Evolutionary conservation across 2,797 vertebrate genomes (phyloP), one percentile per base, ranked within the genome.

Genomic region (Tadarida brasiliensis): DNA sequence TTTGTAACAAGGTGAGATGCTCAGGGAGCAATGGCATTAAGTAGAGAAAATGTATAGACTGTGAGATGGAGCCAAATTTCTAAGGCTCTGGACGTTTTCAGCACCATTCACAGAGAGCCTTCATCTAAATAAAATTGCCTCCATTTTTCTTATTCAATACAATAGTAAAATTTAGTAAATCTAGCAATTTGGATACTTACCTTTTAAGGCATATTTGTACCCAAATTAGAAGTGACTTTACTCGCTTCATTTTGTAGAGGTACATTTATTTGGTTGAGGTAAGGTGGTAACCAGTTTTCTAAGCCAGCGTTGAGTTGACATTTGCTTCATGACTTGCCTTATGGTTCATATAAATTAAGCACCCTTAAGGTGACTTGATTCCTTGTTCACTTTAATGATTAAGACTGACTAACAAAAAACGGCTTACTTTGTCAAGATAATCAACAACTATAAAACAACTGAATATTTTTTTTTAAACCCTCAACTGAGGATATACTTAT

Each of bases 391-490:
- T 16, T 68, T 87, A 47, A 65, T 93, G 28, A 78, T 65, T 90
- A 84, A 87, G 78, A 89, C 51, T 56, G 56, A 94, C 73, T 94
- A 94, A 77, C 59, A 90, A 76, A 95, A 95, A 65, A 89, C 5
- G 33, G 70, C 57, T 88, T 84, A 65, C 83, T 96, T 91, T 71
- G 63, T 96, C 28, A 74, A 91, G 70, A 51, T 65, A 91, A 39
- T 71, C 77, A 87, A 91, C 78, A 67, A 54, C 47, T 82, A 35
- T 59, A 47, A 85, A 57, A 57, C 56, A 67, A 67, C 65, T 19
- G 65, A 33, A 10, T 67, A 19, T 16, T n/a, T 65, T n/a, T 51
- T 51, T 51, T 65, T 65, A n/a, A n/a, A 65, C 15, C 63, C 30
- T 33, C n/a, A 33, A 16, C 17, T 19, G 16, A 67, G 65, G 30